Evolutionary conservation across 2,888 invertebrate species (phyloP), one percentile per base, ranked within the genome.

Genomic region (Rotaria sp.): DNA sequence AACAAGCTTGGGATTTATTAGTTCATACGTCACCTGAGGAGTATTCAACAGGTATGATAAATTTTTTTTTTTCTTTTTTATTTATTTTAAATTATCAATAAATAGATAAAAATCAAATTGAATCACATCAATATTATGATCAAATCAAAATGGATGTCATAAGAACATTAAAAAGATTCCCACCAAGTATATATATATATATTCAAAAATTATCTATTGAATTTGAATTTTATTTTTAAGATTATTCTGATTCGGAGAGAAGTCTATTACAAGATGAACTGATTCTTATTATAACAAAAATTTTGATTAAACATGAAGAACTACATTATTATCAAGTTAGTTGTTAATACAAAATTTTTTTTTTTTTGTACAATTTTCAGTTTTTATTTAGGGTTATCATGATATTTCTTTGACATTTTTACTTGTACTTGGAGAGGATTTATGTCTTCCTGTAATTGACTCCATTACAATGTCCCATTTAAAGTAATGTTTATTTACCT

Each of bases 371-470:
- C 15, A 11, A 3, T 30, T 67, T 30, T 38, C 15, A 26, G 1
- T 26, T 84, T 5, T 18, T 13, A 88, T 88, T 18, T 88, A 95
- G 94, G 97, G 97, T 85, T 97, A 96, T 92, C 97, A 97, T 92
- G 97, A 97, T 92, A 95, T 97, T 84, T 96, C 96, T 86, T 93
- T 94, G 13, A 97, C 97, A 85, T 94, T 97, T 90, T 93, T 97
- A 59, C 92, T 97, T 88, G 96, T 96, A 24, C 95, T 95, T 90
- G 96, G 96, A 21, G 95, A 96, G 91, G 94, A 94, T 88, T 93
- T 94, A 15, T 95, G 96, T 48, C 95, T 95, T 92, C 94, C 94
- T 86, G 94, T 96, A 87, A 94, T 97, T 92, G 96, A 96, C 90
- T 94, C 94, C 89, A 93, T 96, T 89, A 95, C 96, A 85, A 92